Evolutionary conservation across 2,888 invertebrate genomes (phyloP).

Genomic region (Chouioia cunea): DNA sequence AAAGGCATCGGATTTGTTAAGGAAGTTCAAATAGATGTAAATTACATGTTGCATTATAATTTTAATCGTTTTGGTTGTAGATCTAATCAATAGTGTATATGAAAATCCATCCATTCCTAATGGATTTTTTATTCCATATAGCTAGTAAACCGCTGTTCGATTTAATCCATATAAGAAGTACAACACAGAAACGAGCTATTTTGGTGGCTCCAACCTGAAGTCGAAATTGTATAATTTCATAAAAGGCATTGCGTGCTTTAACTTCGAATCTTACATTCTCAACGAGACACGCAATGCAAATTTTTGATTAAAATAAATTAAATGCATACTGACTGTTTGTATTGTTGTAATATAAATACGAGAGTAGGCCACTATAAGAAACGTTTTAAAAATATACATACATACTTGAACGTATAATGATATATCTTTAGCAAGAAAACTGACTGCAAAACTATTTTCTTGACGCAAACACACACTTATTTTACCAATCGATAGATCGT

Average conservation of each 20-base stretch:
- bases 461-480: conserved; percentile 51
- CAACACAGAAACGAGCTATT: conserved; percentile 25
- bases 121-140: conserved; percentile 45
- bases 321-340: conserved; percentile 59
- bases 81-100: conserved; percentile 27
- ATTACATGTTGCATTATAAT: conserved; percentile 35
- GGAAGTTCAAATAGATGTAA: conserved; percentile 40
- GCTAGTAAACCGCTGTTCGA: conserved; percentile 49
- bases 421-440: conserved; percentile 46
- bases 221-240: conserved; percentile 13
- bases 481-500: conserved; percentile 50
- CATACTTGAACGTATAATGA: conserved; percentile 40
- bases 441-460: conserved; percentile 58
- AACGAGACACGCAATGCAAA: conserved; percentile 44
- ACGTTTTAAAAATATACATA: conserved; percentile 47
- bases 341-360: conserved; percentile 59
- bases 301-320: conserved; percentile 47
- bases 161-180: conserved; percentile 44
- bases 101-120: conserved; percentile 45
- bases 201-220: conserved; percentile 20
- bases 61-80: conserved; percentile 34
- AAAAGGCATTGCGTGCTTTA: conserved; percentile 47
- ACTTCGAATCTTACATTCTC: conserved; percentile 38
- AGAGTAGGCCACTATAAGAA: conserved; percentile 50
- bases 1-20: conserved; percentile 5